Evolutionary conservation across 2,113 vertebrate species (phyloP).

Genomic region (Rattus norvegicus): GRCr8 NC_086027.1:50768001-50768500

Average conservation of each 20-base stretch:
- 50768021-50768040: not conserved
- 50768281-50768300: not conserved
- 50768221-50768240: not conserved
- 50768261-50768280: not conserved
- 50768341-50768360: not conserved
- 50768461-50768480: not conserved
- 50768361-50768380: not conserved
- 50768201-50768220: not conserved
- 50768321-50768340: not conserved
- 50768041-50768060: not conserved
- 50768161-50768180: not conserved
- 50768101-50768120: not conserved
- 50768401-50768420: not conserved
- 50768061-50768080: not conserved
- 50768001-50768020: not conserved
- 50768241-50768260: not conserved
- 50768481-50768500: not conserved
- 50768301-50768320: not conserved
- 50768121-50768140: not conserved
- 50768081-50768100: not conserved
- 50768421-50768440: not conserved
- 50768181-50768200: not conserved
- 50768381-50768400: not conserved
- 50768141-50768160: rapidly evolving
- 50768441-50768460: not conserved